Evolutionary conservation across 2,797 vertebrate species (phyloP).

Genomic region (Cetoscarus ocellatus): DNA sequence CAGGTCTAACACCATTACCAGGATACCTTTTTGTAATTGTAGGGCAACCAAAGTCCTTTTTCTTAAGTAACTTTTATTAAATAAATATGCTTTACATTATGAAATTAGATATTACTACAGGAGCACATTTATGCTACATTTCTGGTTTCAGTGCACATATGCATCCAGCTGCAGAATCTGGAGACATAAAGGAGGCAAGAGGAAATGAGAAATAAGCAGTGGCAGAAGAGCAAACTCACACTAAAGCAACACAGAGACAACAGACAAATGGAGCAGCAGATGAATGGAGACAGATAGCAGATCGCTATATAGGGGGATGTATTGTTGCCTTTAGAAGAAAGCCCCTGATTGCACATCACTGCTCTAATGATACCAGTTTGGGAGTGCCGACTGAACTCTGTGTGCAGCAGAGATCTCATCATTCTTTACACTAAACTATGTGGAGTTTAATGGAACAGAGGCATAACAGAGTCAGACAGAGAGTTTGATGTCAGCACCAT

Average conservation of each 20-base stretch:
- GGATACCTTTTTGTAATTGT: constrained; percentile 35
- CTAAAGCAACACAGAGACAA: constrained; percentile 34
- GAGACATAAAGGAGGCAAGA: neutral
- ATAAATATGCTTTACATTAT: constrained; percentile 18
- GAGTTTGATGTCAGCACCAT: neutral
- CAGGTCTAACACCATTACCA: constrained; percentile 38
- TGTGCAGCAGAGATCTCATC: constrained; percentile 2
- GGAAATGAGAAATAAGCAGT: constrained; percentile 36
- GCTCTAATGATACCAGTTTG: constrained; percentile 11
- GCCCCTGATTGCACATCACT: constrained; percentile 13
- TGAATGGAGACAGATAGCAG: constrained; percentile 52
- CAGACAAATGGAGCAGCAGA: constrained; percentile 52
- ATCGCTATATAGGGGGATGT: neutral
- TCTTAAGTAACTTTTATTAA: constrained; percentile 20
- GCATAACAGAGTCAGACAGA: constrained; percentile 23
- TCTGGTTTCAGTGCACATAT: constrained; percentile 30
- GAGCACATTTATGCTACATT: neutral
- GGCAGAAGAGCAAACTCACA: constrained; percentile 19
- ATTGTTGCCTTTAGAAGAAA: constrained; percentile 31
- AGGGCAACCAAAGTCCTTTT: constrained; percentile 7
- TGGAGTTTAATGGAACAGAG: constrained; percentile 21
- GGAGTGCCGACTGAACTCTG: constrained; percentile 3
- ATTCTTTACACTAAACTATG: constrained; percentile 19
- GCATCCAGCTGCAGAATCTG: constrained; percentile 7
- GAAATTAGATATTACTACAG: too few species aligned